Evolutionary conservation across 2,797 vertebrate species (phyloP), one percentile per base, ranked within the genome.

Genomic region (Xiphophorus birchmanni): DNA sequence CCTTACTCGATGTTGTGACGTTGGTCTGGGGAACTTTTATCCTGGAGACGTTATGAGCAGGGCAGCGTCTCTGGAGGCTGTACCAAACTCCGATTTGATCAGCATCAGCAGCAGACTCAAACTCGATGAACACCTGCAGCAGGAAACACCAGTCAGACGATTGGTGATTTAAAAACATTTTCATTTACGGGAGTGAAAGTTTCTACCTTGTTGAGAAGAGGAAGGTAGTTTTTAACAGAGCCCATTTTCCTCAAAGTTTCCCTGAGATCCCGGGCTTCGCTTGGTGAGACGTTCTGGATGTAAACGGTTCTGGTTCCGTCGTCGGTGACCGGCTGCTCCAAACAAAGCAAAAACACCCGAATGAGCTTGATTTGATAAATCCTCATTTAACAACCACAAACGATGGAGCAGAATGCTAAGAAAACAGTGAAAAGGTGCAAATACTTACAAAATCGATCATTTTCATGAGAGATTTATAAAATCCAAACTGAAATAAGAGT

Each of bases 161-260:
- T 1, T 44, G 40, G 79, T 10, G 7, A 8, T 21, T 72, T 17
- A 35, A 32, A n/a, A 11, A 11, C 2, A 12, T 2, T 18, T 26
- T 32, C 26, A 0, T 10, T 69, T 17, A 11, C 4, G 0, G 23
- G 13, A 72, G 40, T 6, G 29, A 56, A 40, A 29, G 32, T 65
- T 44, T 21, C 1, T 81, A 94, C 94, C 94, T 93, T 91, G 83
- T 89, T 87, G 52, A 94, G 89, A 1, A 95, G 89, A 42, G 91
- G 92, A 58, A 95, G 35, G 84, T 42, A 90, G 84, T 91, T 87
- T 10, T 0, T 80, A 29, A 93, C 47, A 0, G 0, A 11, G 0
- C 1, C 11, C 0, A 90, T 81, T 32, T 82, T 82, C 6, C 1
- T 21, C 58, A 93, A 2, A 17, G 18, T 0, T 6, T 82, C 73